phyloP scores from a whole-genome alignment of 2,797 vertebrate genomes.

The Jordanella pulchra region DNA sequence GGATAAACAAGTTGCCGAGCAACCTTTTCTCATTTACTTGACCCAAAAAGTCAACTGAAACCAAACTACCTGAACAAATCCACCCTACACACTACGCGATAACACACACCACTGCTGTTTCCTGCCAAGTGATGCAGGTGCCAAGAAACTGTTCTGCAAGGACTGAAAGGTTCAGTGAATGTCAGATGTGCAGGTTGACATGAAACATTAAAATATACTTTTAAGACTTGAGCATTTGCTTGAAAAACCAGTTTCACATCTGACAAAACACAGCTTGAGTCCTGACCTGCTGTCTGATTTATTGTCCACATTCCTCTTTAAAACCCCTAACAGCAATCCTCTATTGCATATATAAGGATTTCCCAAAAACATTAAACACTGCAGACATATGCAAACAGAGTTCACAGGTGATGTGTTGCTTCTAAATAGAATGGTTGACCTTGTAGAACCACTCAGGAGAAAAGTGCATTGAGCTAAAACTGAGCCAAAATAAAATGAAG shows the following conservation, averaged over 20 bases:
- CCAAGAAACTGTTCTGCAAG: slow-evolving; percentile 53
- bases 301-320: slow-evolving; percentile 14
- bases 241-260: slow-evolving; percentile 21
- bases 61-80: slow-evolving; percentile 36
- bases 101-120: slow-evolving; percentile 47
- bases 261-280: slow-evolving; percentile 9
- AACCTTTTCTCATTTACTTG: slow-evolving; percentile 21
- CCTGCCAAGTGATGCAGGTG: slow-evolving; percentile 62
- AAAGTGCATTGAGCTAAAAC: neutral
- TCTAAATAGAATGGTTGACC: slow-evolving; percentile 3
- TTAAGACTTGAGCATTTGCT: slow-evolving; percentile 25
- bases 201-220: slow-evolving; percentile 40
- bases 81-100: slow-evolving; percentile 43
- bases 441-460: neutral
- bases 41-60: slow-evolving; percentile 32
- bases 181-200: slow-evolving; percentile 45
- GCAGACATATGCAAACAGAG: neutral
- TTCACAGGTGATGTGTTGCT: neutral
- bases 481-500: neutral
- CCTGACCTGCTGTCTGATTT: slow-evolving; percentile 12
- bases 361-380: slow-evolving; percentile 1
- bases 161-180: slow-evolving; percentile 57
- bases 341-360: slow-evolving; percentile 5
- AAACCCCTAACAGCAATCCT: neutral
- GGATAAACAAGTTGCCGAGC: slow-evolving; percentile 16